Evolutionary conservation across 1,140 invertebrate species (phyloP), one percentile per base, ranked within the genome.

Genomic region (Stenopsyche tienmushanensis): DNA sequence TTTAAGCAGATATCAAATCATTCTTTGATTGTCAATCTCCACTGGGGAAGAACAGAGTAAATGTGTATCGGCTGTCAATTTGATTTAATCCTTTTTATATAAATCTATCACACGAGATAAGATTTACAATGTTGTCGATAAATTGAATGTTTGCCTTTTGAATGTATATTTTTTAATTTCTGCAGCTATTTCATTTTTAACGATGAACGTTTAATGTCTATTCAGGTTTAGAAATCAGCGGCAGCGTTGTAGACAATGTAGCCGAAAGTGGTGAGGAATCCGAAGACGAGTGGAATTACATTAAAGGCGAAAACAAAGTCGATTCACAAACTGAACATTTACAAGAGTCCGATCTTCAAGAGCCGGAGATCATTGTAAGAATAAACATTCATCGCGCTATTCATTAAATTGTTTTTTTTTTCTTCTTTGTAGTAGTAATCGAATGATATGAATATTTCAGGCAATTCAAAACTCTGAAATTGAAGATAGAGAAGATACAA

Each of bases 221-320:
- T 77, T 23, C 73, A 79, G 78, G 75, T 60, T 71, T 77, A 52
- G 78, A 76, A 73, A 73, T 71, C 67, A 71, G 72, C 69, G 74
- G 79, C 73, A 72, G 72, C 15, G 62, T 83, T 73, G 80, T 83
- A 76, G 86, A 88, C 80, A 88, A 88, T 85, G 85, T 87, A 85
- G 86, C 79, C 70, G 87, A 89, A 74, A 89, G 87, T 73, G 83
- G 82, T 70, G 67, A 70, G 50, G 86, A 88, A 63, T 87, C 89
- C 69, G 88, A 89, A 77, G 88, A 89, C 86, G 88, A 88, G 84
- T 89, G 88, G 88, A 88, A 89, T 75, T 90, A 88, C 72, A 86
- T 83, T 73, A 85, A 85, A 72, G 83, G 84, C 64, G 85, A 86
- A 68, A 47, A 66, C 10, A 80, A 83, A 62, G 83, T 84, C 50